A percentile compares a stretch with the other conserved stretches of the same genome.
Evolutionary conservation across 2,113 vertebrate genomes (phyloP).

Genomic region (Dascyllus trimaculatus): DNA sequence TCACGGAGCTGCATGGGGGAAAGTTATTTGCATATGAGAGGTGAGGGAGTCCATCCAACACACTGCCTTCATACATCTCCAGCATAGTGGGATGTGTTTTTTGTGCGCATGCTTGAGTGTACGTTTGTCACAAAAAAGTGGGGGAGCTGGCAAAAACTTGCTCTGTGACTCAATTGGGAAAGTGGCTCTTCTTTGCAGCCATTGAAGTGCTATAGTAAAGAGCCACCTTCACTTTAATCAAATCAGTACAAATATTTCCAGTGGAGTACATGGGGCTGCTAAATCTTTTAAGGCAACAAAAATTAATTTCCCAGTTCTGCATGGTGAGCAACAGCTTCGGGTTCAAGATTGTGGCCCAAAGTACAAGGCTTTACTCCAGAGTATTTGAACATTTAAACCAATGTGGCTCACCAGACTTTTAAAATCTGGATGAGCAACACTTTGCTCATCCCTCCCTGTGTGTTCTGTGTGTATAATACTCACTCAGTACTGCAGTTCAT

Average conservation of each 20-base stretch:
- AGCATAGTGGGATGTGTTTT: conserved; percentile 60
- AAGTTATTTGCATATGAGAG: conserved; percentile 85
- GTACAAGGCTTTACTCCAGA: conserved; percentile 4
- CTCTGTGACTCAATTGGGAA: conserved; percentile 40
- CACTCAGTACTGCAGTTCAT: background rate
- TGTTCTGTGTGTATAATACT: background rate
- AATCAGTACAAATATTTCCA: conserved; percentile 26
- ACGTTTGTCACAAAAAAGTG: conserved; percentile 27
- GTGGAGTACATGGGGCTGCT: conserved; percentile 12
- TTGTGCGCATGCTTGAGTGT: conserved; percentile 44
- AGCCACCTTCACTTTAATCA: conserved; percentile 18
- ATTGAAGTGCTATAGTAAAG: background rate
- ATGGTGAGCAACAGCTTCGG: conserved; percentile 16
- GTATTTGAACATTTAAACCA: conserved; percentile 31
- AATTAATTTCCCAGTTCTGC: conserved; percentile 17
- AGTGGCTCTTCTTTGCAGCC: conserved; percentile 22
- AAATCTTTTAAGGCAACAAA: conserved; percentile 31
- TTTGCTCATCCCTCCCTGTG: conserved; percentile 7
- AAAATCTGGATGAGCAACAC: conserved; percentile 41
- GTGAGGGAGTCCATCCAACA: conserved; percentile 74
- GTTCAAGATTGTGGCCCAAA: conserved; percentile 17
- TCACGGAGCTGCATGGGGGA: conserved; percentile 80
- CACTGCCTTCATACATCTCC: conserved; percentile 78
- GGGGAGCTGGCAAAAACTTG: conserved; percentile 5
- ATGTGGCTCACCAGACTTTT: conserved; percentile 27